Evolutionary conservation across 2,888 invertebrate genomes (phyloP), one percentile per base, ranked within the genome.

Genomic region (Xanthia icteritia): DNA sequence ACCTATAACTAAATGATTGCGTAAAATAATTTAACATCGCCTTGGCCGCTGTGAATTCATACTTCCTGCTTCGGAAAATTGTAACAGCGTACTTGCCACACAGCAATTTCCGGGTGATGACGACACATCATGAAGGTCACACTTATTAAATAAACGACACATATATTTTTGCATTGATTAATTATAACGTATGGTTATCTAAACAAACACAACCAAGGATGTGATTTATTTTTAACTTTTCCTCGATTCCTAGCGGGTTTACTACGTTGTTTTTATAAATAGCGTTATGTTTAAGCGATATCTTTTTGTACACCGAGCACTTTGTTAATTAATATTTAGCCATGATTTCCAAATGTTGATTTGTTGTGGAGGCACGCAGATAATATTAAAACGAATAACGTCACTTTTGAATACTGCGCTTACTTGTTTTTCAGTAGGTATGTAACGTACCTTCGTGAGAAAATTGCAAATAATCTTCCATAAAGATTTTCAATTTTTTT

Each of bases 1-100:
- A 81, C 78, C 81, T 87, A 88, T 87, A 85, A 71, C 81, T 84
- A 86, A 83, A 84, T 86, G 88, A 93, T 92, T 90, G 89, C 90
- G 90, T 91, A 92, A 92, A 93, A 93, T 94, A 93, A 93, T 94
- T 94, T 94, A 92, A 92, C 93, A 92, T 94, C 89, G 91, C 96
- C 96, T 95, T 95, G 95, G 93, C 91, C 92, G 91, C 88, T 81
- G 87, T 88, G 89, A 92, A 91, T 92, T 91, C 92, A 93, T 91
- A 94, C 93, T 96, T 96, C 96, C 96, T 95, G 93, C 94, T 95
- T 96, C 93, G 94, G 95, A 95, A 96, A 96, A 96, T 94, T 95
- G 95, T 96, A 95, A 94, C 94, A 92, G 90, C 91, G 90, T 92
- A 92, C 94, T 94, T 92, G 92, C 93, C 92, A 93, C 90, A 92